phyloP scores from a whole-genome alignment of 30 jellyfish, hydroid and myxozoan species.

The Pseudorhiza aurosa region DNA sequence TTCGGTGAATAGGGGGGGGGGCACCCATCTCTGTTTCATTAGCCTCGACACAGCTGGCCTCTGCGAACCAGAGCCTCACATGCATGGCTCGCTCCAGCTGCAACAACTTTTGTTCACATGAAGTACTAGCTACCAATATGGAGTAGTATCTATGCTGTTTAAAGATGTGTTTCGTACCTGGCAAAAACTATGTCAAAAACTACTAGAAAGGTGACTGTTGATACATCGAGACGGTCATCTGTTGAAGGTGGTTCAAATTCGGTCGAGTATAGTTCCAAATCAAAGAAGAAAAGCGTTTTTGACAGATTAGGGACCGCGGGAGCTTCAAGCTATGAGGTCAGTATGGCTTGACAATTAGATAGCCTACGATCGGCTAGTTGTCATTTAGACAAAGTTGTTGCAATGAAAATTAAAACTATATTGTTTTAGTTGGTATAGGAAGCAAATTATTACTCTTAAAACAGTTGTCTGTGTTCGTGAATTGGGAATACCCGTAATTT shows the following conservation, averaged over 20 bases:
- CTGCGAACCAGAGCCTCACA: not conserved
- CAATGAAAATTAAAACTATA: no score
- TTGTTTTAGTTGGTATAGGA: no score
- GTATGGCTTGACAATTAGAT: no score
- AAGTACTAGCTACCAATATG: not conserved
- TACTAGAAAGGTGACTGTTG: constrained; percentile 90
- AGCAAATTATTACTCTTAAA: no score
- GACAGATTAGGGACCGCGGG: constrained; percentile 86
- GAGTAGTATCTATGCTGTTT: not conserved
- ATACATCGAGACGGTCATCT: constrained; percentile 59
- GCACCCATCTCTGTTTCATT: not conserved
- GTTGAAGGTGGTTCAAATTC: constrained; percentile 25
- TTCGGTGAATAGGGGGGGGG: not conserved
- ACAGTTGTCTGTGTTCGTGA: no score
- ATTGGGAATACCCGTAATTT: no score
- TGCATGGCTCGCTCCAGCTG: not conserved
- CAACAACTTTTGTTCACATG: constrained; percentile 2
- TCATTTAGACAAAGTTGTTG: no score
- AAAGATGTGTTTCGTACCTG: not conserved
- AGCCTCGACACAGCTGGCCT: not conserved
- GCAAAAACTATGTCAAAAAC: constrained; percentile 72
- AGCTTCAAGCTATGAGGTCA: constrained; percentile 35
- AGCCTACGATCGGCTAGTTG: no score
- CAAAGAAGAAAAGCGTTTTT: constrained; percentile 82
- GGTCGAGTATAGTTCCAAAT: constrained; percentile 15